These are phyloP conservation scores for Pagetopsis macropterus DNA, from an alignment of 2,797 vertebrate species.

Conservation along the genomic window DNA sequence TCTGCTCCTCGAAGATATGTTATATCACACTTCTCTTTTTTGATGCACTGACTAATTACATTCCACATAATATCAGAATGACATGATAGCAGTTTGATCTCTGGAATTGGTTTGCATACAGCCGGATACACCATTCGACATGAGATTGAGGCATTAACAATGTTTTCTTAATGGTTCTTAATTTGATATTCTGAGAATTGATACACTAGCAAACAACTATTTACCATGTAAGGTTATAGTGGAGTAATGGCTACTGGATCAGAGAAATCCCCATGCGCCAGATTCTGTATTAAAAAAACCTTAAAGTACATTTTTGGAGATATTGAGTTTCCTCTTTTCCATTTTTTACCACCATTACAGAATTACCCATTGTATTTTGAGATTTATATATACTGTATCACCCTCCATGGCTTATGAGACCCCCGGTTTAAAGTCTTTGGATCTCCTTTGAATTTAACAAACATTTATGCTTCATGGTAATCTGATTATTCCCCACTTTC, in stretches of 20 bases:
- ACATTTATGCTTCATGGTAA: constrained; percentile 36
- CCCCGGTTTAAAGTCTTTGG: constrained; percentile 44
- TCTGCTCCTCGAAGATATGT: constrained; percentile 27
- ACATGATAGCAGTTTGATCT: constrained; percentile 53
- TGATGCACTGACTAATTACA: constrained; percentile 50
- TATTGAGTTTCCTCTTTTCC: constrained; percentile 42
- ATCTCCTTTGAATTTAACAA: constrained; percentile 47
- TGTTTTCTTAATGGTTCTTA: constrained; percentile 33
- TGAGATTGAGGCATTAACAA: constrained; percentile 17
- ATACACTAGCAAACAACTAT: too few relatives aligned
- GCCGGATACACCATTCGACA: constrained; percentile 11
- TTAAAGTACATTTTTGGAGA: constrained; percentile 29
- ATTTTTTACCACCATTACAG: constrained; percentile 28
- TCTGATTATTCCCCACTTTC: constrained; percentile 61
- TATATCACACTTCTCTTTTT: constrained; percentile 30
- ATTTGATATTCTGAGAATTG: too few relatives aligned
- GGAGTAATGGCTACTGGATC: too few relatives aligned
- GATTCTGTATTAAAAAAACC: too few relatives aligned
- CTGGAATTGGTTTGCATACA: constrained; percentile 35
- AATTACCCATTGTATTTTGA: constrained; percentile 45
- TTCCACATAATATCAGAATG: constrained; percentile 37
- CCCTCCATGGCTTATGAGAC: constrained; percentile 33
- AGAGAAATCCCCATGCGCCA: too few relatives aligned
- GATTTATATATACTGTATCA: constrained; percentile 56
- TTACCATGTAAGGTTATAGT: too few relatives aligned